Evolutionary conservation across 2,113 vertebrate genomes (phyloP), one percentile per base, ranked within the genome.

Genomic region (Misgurnus mizolepis): DNA sequence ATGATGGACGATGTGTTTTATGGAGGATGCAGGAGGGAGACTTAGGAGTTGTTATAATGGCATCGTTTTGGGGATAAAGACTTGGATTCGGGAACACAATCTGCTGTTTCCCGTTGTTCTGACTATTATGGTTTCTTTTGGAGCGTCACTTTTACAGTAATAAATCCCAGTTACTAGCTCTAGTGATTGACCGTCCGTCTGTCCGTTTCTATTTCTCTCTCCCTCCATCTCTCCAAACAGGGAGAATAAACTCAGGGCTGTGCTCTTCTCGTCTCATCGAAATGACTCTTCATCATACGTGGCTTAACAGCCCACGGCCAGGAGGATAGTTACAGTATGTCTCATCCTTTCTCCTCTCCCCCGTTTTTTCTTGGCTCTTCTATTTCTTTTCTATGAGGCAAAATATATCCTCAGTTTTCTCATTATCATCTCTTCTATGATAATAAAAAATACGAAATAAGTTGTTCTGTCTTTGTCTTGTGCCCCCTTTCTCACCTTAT

Each of bases 1-100:
- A 66, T 77, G 75, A 77, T 41, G 62, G 62, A 67, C 47, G 47
- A 65, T 77, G 75, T 55, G 27, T 77, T 77, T 75, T 77, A 77
- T 66, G 61, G 75, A 15, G 75, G 62, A 55, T 66, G 75, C 47
- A 55, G 75, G 1, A 34, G 34, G 75, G 62, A 77, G 49, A 66
- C 53, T 53, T 34, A 69, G 7, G 76, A 47, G 22, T 39, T 22
- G 60, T 39, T 64, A 45, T 40, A 71, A 61, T 71, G 66, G 15
- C 8, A 49, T 39, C 58, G 43, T 34, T 53, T 61, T 62, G 41
- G n/a, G 47, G n/a, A 70, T 18, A 79, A 69, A 50, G 66, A n/a
- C 43, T 17, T 79, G 53, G 58, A 49, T 68, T 71, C 40, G 4
- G 12, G 6, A 18, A 70, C 4, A 7, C 7, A 9, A 11, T 70